Evolutionary conservation across 2,888 invertebrate species (phyloP), one percentile per base, ranked within the genome.

Genomic region (Sericinus montela): DNA sequence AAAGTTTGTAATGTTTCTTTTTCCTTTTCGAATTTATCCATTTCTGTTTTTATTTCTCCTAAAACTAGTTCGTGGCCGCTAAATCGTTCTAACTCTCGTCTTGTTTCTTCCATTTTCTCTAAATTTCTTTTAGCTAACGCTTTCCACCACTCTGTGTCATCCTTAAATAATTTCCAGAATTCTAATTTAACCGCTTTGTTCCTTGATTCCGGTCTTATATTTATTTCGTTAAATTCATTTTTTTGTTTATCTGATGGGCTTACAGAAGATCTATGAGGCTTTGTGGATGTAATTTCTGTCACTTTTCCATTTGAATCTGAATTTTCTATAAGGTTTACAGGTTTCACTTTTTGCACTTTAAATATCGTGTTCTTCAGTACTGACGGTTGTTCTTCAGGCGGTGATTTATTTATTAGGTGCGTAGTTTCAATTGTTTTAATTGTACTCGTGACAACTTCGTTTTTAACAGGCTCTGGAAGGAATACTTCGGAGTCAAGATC

Each of bases 111-210:
- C 82, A 88, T 86, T 66, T 82, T 87, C 1, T 85, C 78, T 9
- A 89, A 59, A 60, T 89, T 85, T 43, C 87, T 78, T 48, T 86
- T 80, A 1, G 89, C 88, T 14, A 89, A 56, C 0, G 79, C 87
- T 45, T 80, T 86, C 89, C 89, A 89, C 77, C 86, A 82, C 43
- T 88, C 89, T 0, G 86, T 78, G 29, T 89, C 89, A 50, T 88
- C 82, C 56, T 79, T 81, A 55, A 89, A 88, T 60, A 89, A 68
- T 45, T 76, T 80, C 86, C 86, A 87, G 56, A 88, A 87, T 37
- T 85, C 52, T 25, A 68, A 63, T 53, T 69, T 76, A 0, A 73
- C 68, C 55, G 74, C 72, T 49, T 62, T 77, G 6, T 42, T 42
- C 34, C 45, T 40, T n/a, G 50, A 50, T 45, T 77, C 75, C 1